These are phyloP conservation scores for Upupa epops DNA, from an alignment of 2,113 vertebrate species.

Conservation along the genomic window DNA sequence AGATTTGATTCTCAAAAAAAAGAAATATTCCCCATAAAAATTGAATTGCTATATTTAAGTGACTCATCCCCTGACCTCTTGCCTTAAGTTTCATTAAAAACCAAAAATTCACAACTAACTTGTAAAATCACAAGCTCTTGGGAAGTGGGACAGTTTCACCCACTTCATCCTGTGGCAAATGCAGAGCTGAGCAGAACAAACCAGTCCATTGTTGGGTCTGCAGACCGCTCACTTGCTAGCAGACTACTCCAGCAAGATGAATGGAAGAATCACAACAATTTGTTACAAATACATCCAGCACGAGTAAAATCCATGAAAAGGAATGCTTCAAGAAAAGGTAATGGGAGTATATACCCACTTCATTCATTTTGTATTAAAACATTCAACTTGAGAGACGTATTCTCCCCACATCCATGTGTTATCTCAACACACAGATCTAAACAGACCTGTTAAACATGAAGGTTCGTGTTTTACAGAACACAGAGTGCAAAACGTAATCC, in stretches of 20 bases:
- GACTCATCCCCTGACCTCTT: neutral
- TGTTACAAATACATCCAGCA: constrained; percentile 11
- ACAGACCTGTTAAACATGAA: neutral
- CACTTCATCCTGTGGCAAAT: neutral
- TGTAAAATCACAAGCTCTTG: neutral
- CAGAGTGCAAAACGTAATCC: neutral
- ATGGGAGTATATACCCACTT: neutral
- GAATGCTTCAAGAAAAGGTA: neutral
- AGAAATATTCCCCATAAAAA: neutral
- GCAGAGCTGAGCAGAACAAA: constrained; percentile 6
- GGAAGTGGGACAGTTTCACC: neutral
- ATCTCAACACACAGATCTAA: neutral
- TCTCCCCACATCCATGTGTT: neutral
- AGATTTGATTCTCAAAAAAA: neutral
- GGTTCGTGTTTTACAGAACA: neutral
- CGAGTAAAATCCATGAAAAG: neutral
- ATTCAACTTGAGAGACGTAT: neutral
- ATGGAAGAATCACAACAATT: constrained; percentile 46
- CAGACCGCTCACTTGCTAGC: neutral
- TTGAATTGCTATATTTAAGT: neutral
- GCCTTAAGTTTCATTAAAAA: neutral
- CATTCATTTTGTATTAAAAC: neutral
- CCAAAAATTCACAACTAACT: neutral
- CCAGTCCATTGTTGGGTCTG: constrained; percentile 12
- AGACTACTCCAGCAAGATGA: neutral